Base-by-base conservation (phyloP, 2,888 invertebrate genomes). In the Eupeodes latifasciatus region DNA sequence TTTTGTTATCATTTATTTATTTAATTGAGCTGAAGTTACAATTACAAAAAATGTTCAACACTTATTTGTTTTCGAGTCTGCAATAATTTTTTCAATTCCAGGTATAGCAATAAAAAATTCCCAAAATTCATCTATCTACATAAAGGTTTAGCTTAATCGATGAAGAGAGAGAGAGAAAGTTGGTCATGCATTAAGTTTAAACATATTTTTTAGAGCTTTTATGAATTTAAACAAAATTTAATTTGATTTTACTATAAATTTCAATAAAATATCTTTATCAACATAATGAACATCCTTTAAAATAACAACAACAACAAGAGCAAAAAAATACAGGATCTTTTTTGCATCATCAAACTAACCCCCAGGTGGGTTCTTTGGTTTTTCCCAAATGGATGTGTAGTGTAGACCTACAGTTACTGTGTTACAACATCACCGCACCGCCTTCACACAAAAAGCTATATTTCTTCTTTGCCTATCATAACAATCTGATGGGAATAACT, bases 171-270 rank as follows among this genome's bases (percentile, higher is more conserved):
- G 57, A 59, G 49, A 10, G 49, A 55, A 51, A 69, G 49, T 67
- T 67, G 72, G 27, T 81, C 81, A 83, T 89, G 90, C 89, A 89
- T 90, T 90, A n/a, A 51, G 11, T 9, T 69, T 72, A 69, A 40
- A 81, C 12, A 16, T n/a, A 57, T 59, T 47, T 67, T 67, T 44
- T 36, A 34, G 4, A 14, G 4, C 44, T 75, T 59, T 51, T 51
- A 49, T 27, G 27, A 14, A 14, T 51, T 27, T 1, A 19, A 27
- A 19, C 11, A 19, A 55, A 55, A 55, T 12, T 47, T 12, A 55
- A 27, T 11, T 55, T 27, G 19, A 55, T 5, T 55, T 55, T 11
- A 55, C 5, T 1, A 6, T 55, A 19, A 19, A 55, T 27, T 27
- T 57, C 34, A 34, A 34, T 14, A 59, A 9, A 34, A 14, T 10